Conservation (phyloP, 1,140 invertebrate genomes). For the Drosophila fuyamai region DNA sequence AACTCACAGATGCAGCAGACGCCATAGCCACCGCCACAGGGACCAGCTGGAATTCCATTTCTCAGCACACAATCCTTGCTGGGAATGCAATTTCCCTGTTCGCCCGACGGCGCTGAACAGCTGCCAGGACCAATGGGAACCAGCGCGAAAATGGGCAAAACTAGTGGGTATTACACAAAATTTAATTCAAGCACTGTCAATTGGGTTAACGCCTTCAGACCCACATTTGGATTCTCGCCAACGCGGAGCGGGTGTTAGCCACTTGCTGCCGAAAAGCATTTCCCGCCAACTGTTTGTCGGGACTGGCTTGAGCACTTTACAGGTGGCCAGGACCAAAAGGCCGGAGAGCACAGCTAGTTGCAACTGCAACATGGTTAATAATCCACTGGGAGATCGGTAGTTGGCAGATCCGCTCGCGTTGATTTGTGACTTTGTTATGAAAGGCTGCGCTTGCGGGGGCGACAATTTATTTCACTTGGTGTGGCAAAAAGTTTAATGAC, state of each 20-base stretch:
- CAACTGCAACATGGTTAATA: slow-evolving; percentile 9
- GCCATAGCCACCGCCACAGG: slow-evolving; percentile 89
- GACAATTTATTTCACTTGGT: slow-evolving; percentile 68
- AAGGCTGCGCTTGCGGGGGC: slow-evolving; percentile 32
- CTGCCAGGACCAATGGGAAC: slow-evolving; percentile 90
- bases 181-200: slow-evolving; percentile 2
- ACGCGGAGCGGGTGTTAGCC: slow-evolving; percentile 55
- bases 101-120: slow-evolving; percentile 89
- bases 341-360: slow-evolving; percentile 10
- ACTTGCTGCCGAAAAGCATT: slow-evolving; percentile 73
- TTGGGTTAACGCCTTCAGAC: slow-evolving; percentile 9
- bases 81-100: slow-evolving; percentile 91
- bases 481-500: slow-evolving; percentile 81
- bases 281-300: slow-evolving; percentile 69
- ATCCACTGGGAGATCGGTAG: slow-evolving; percentile 14
- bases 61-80: slow-evolving; percentile 88
- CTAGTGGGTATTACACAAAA: slow-evolving; percentile 82
- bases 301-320: slow-evolving; percentile 51
- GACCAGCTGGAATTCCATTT: slow-evolving; percentile 89
- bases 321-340: slow-evolving; percentile 30
- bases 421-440: slow-evolving; percentile 44
- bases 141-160: slow-evolving; percentile 90
- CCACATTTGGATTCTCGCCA: slow-evolving; percentile 74
- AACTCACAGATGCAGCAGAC: slow-evolving; percentile 83
- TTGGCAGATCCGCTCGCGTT: slow-evolving; percentile 45